Evolutionary conservation across 2,888 invertebrate species (phyloP).

Genomic region (Acronicta alni): DNA sequence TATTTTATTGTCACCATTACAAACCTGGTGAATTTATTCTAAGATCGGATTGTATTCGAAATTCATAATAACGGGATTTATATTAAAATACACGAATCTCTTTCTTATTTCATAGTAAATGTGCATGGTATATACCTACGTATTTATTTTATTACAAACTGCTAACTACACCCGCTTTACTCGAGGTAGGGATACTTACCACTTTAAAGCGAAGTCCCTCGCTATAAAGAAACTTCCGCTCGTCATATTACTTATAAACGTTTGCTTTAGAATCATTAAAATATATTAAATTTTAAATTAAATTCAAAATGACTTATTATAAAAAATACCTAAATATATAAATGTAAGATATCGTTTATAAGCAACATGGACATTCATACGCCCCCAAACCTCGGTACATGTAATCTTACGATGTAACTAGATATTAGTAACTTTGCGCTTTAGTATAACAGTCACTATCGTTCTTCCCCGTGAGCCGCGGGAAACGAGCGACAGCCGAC

Average conservation of each 20-base stretch:
- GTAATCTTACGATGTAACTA: slow-evolving; percentile 44
- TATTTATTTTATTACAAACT: slow-evolving; percentile 36
- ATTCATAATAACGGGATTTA: slow-evolving; percentile 40
- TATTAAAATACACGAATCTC: slow-evolving; percentile 10
- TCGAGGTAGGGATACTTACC: slow-evolving; percentile 47
- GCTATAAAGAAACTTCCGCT: slow-evolving; percentile 19
- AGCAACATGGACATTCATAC: slow-evolving; percentile 43
- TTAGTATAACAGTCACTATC: slow-evolving; percentile 64
- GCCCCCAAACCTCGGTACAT: slow-evolving; percentile 60
- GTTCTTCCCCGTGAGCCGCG: slow-evolving; percentile 73
- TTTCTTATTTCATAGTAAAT: slow-evolving; percentile 22
- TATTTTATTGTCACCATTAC: slow-evolving; percentile 88
- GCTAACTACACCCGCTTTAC: slow-evolving; percentile 15
- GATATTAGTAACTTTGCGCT: slow-evolving; percentile 35
- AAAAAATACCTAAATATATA: slow-evolving; percentile 31
- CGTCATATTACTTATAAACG: slow-evolving; percentile 52
- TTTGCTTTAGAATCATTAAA: slow-evolving; percentile 17
- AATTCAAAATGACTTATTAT: slow-evolving; percentile 22
- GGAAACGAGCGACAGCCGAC: slow-evolving; percentile 63
- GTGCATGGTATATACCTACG: slow-evolving; percentile 23
- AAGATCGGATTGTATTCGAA: slow-evolving; percentile 35
- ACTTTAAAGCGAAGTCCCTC: slow-evolving; percentile 18
- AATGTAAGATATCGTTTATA: slow-evolving; percentile 32
- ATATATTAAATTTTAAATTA: slow-evolving; percentile 27
- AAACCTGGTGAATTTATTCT: slow-evolving; percentile 78